Conservation (phyloP, 2,113 vertebrate species). For the Piliocolobus tephrosceles region DNA sequence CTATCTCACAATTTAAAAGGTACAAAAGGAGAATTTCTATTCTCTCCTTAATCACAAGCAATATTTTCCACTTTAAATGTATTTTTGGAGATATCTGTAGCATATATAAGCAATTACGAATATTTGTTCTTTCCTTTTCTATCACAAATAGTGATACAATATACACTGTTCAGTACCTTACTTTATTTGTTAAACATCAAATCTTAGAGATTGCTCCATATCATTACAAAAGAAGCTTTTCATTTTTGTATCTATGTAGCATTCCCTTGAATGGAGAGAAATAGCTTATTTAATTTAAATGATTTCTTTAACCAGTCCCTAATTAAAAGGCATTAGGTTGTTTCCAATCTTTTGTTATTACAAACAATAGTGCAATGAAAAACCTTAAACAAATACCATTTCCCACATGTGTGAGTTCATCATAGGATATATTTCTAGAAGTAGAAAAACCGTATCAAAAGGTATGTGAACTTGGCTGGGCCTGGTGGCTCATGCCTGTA, state of each 20-base stretch:
- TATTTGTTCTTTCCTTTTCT: neutral
- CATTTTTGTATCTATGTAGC: neutral
- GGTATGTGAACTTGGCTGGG: neutral
- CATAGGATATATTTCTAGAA: neutral
- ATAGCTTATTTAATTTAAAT: conserved; percentile 44
- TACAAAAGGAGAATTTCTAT: neutral
- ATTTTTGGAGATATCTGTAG: neutral
- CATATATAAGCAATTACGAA: neutral
- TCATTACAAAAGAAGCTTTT: neutral
- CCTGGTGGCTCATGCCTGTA: no score
- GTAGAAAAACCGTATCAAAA: neutral
- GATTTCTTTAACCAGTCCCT: neutral
- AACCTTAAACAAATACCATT: neutral
- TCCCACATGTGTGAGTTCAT: neutral
- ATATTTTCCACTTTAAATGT: conserved; percentile 9
- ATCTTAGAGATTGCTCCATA: neutral
- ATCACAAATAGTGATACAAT: neutral
- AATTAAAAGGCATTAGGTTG: conserved; percentile 19
- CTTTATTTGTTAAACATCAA: conserved; percentile 20
- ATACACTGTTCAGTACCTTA: neutral
- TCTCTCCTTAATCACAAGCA: neutral
- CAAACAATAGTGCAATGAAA: neutral
- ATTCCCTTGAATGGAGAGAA: conserved; percentile 19
- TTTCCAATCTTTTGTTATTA: conserved; percentile 27
- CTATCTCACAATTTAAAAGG: conserved; percentile 1